These are phyloP conservation scores for Epirrhoe alternata DNA, from an alignment of 2,888 invertebrate species.

Conservation along the genomic window DNA sequence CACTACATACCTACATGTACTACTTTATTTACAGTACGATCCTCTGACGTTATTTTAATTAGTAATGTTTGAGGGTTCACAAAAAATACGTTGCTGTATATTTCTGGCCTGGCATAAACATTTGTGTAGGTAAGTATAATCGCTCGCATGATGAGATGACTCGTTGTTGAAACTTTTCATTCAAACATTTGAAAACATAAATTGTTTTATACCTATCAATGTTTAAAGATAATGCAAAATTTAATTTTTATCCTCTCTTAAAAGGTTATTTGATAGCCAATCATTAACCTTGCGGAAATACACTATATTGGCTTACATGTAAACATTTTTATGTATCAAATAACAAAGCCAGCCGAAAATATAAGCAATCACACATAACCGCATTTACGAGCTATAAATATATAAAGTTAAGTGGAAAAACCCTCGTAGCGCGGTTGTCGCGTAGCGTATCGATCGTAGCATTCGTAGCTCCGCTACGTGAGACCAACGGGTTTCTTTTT, in stretches of 20 bases:
- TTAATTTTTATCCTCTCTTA: no score
- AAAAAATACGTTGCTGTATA: background rate
- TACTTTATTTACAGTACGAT: conserved; percentile 41
- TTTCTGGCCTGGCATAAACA: background rate
- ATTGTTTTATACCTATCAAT: no score
- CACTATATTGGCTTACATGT: background rate
- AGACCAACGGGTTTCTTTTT: conserved; percentile 63
- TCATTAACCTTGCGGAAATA: no score
- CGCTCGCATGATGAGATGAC: background rate
- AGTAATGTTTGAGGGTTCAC: conserved; percentile 23
- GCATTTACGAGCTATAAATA: conserved; percentile 43
- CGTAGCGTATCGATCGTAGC: conserved; percentile 80
- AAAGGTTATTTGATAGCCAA: no score
- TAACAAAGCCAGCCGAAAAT: conserved; percentile 12
- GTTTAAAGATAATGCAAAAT: no score
- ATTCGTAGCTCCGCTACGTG: conserved; percentile 72
- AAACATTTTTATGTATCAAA: conserved; percentile 8
- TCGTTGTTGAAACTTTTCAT: background rate
- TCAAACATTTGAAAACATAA: no score
- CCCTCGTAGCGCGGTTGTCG: conserved; percentile 74
- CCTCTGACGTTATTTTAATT: conserved; percentile 39
- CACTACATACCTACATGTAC: conserved; percentile 45
- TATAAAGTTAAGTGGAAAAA: conserved; percentile 60
- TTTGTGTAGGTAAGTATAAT: background rate
- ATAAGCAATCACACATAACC: conserved; percentile 32